Percentiles rank a stretch among this genome's conserved stretches.
phyloP scores from a whole-genome alignment of 1,140 invertebrate species.

The Achatina immaculata region DNA sequence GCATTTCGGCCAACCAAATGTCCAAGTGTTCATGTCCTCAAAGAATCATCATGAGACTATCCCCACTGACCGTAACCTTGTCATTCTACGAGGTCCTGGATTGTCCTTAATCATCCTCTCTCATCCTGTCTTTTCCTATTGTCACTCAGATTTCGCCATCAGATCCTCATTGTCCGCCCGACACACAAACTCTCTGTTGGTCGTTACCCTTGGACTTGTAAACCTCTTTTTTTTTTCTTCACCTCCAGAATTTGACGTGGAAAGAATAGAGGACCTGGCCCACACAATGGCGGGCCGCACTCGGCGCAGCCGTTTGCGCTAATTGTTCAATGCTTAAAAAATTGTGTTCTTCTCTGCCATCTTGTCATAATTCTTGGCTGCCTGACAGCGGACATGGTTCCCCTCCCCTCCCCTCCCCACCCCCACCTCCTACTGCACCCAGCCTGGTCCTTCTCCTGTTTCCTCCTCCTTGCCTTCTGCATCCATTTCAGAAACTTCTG shows the following conservation, averaged over 20 bases:
- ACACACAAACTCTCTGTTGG: not conserved
- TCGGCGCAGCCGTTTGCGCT: not conserved
- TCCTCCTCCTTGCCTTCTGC: too few species aligned
- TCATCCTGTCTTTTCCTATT: conserved; percentile 29
- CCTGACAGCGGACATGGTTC: not conserved
- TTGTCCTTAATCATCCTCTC: conserved; percentile 25
- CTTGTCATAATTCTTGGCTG: not conserved
- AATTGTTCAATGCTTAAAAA: conserved; percentile 19
- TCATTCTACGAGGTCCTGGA: not conserved
- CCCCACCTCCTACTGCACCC: too few species aligned
- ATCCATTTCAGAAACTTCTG: too few species aligned
- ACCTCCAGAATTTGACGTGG: not conserved
- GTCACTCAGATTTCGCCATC: conserved; percentile 3
- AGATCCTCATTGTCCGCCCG: not conserved
- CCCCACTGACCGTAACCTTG: not conserved
- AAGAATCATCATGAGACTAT: not conserved
- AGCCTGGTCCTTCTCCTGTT: too few species aligned
- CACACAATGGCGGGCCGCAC: not conserved
- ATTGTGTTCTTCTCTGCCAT: not conserved
- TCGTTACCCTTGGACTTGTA: not conserved
- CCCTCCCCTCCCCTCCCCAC: too few species aligned
- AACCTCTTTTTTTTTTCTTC: not conserved
- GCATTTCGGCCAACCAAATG: not conserved
- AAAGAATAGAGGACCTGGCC: too few species aligned
- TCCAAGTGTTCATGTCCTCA: not conserved